A percentile compares a stretch with the other conserved stretches of the same genome.
Conservation (phyloP, 2,113 vertebrate species). For the Columba livia region DNA sequence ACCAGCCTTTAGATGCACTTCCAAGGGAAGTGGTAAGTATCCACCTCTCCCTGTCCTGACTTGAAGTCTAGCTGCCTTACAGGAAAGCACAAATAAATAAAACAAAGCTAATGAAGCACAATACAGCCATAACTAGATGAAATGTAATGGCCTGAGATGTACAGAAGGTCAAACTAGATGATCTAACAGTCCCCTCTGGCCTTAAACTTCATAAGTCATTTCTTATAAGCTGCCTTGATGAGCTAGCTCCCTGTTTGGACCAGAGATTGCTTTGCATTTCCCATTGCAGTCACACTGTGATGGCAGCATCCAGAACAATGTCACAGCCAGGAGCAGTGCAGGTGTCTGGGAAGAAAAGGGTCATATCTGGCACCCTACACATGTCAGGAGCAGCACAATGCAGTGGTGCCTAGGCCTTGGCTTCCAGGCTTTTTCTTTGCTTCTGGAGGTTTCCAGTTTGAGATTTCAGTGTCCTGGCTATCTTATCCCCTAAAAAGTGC, state of each 20-base stretch:
- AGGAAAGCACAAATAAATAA: background rate
- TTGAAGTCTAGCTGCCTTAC: background rate
- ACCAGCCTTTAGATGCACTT: accelerated
- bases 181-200: background rate
- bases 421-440: background rate
- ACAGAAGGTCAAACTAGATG: background rate
- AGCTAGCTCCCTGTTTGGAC: background rate
- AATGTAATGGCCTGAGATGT: background rate
- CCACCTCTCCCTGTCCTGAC: background rate
- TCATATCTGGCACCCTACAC: background rate
- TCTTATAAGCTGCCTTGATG: background rate
- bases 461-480: background rate
- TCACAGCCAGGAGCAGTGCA: background rate
- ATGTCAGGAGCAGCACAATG: background rate
- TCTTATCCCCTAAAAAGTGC: background rate
- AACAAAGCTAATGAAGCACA: background rate
- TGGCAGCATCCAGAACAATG: background rate
- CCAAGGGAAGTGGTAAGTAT: background rate
- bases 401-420: background rate
- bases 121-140: background rate
- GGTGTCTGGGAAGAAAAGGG: background rate
- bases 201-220: background rate
- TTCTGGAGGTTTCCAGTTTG: background rate
- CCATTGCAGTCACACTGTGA: background rate
- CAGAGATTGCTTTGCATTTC: background rate